Evolutionary conservation across 2,113 vertebrate species (phyloP), one percentile per base, ranked within the genome.

Genomic region (Tretioscincus oriximinensis): DNA sequence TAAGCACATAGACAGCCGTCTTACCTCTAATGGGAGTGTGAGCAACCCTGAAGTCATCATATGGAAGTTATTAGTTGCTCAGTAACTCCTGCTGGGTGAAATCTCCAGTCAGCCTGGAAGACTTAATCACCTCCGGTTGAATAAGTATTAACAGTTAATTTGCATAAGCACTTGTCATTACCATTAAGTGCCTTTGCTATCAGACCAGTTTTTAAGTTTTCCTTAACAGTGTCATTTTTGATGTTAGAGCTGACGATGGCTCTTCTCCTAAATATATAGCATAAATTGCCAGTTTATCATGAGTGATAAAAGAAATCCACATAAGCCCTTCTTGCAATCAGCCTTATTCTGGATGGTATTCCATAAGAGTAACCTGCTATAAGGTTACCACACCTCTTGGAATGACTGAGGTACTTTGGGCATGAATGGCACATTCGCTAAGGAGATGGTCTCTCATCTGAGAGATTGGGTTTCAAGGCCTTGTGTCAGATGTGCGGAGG

Each of bases 131-230:
- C 79, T 92, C 87, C 93, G 86, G 81, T 81, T 89, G 82, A 87
- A 93, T 88, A 77, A 90, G 75, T 87, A 91, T 89, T 88, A 88
- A 84, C 81, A 88, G 85, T 67, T 87, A 71, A 94, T 90, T 91
- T 91, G 84, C 89, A 84, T 92, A 92, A 92, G 76, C 89, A 89
- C 87, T 90, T 90, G 86, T 87, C 88, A 92, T 91, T 92, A 91
- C 82, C 83, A 92, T 89, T 91, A 90, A 90, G 86, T 81, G 80
- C 88, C 80, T 92, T 93, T 92, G 87, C 88, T 88, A 91, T 87
- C 86, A 90, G 88, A 90, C 87, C 54, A 65, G 84, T 80, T 84
- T 90, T 89, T 85, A 90, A 88, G 51, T 87, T 80, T 60, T 86
- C 10, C 80, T 91, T 93, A 90, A 92, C 90, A 89, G 76, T 61